Evolutionary conservation across 2,113 vertebrate species (phyloP).

Genomic region (Osmerus eperlanus): DNA sequence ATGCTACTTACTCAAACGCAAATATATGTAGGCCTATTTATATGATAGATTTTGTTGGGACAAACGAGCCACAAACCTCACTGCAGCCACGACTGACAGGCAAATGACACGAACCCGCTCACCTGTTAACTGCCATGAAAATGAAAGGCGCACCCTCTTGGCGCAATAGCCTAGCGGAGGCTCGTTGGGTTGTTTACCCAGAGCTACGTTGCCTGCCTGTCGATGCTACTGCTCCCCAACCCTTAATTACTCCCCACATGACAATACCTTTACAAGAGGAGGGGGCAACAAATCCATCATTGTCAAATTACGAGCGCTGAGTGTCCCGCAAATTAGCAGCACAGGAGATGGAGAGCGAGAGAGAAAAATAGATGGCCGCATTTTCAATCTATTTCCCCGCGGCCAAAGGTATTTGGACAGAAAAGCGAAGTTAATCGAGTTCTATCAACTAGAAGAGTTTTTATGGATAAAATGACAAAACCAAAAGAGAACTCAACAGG

Average conservation of each 20-base stretch:
- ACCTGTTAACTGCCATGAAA: slow-evolving; percentile 36
- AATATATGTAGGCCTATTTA: no score
- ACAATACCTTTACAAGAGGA: slow-evolving; percentile 51
- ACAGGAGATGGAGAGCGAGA: slow-evolving; percentile 24
- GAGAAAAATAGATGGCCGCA: slow-evolving; percentile 50
- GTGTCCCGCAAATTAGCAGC: slow-evolving; percentile 61
- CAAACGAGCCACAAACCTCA: no score
- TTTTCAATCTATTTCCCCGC: slow-evolving; percentile 39
- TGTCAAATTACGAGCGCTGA: slow-evolving; percentile 66
- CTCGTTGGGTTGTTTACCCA: slow-evolving; percentile 35
- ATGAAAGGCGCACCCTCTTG: no score
- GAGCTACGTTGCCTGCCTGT: slow-evolving; percentile 43
- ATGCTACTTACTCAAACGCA: no score
- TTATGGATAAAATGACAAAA: slow-evolving; percentile 13
- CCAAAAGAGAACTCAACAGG: slow-evolving; percentile 6
- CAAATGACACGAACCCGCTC: slow-evolving; percentile 22
- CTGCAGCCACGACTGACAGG: no score
- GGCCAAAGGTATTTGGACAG: slow-evolving; percentile 33
- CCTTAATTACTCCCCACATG: slow-evolving; percentile 69
- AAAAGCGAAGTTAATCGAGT: slow-evolving; percentile 20
- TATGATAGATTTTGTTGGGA: no score
- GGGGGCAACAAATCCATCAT: slow-evolving; percentile 62
- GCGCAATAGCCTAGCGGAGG: slow-evolving; percentile 23
- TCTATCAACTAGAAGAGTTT: slow-evolving; percentile 23
- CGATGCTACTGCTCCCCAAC: slow-evolving; percentile 60